These are phyloP conservation scores for Thereva nobilitata DNA, from an alignment of 2,888 invertebrate genomes.

Conservation along the genomic window DNA sequence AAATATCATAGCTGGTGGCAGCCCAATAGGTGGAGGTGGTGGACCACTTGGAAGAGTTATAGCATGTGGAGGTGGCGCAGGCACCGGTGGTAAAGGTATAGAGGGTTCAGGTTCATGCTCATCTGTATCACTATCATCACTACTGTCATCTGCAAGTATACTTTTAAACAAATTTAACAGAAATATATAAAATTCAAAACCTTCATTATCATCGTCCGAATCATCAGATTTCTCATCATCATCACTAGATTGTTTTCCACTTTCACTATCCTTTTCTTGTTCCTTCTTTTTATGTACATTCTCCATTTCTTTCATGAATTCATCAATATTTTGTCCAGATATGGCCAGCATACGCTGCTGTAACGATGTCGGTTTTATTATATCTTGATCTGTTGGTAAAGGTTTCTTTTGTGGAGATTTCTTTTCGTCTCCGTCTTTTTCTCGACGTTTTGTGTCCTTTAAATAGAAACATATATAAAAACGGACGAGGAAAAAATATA, in stretches of 20 bases:
- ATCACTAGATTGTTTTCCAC: slow-evolving; percentile 31
- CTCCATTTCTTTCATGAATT: slow-evolving; percentile 92
- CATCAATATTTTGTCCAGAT: slow-evolving; percentile 89
- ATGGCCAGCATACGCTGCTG: slow-evolving; percentile 88
- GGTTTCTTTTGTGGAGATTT: slow-evolving; percentile 18
- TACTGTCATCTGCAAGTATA: slow-evolving; percentile 20
- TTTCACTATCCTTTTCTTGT: slow-evolving; percentile 59
- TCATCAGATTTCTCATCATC: slow-evolving; percentile 43
- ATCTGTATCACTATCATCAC: slow-evolving; percentile 9
- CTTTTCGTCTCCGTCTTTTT: slow-evolving; percentile 52
- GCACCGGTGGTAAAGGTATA: slow-evolving; percentile 47
- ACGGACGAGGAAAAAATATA: not conserved
- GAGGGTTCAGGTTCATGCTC: slow-evolving; percentile 29
- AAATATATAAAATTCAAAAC: not conserved
- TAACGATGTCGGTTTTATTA: slow-evolving; percentile 71
- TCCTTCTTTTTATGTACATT: slow-evolving; percentile 78
- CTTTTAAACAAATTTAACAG: not conserved
- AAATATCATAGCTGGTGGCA: slow-evolving; percentile 61
- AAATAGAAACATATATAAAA: slow-evolving; percentile 16
- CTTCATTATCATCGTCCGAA: slow-evolving; percentile 44
- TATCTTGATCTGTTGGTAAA: slow-evolving; percentile 44
- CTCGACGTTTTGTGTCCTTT: slow-evolving; percentile 22
- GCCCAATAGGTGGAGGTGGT: slow-evolving; percentile 61
- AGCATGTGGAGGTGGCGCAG: slow-evolving; percentile 49
- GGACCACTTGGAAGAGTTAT: slow-evolving; percentile 58